Conservation (phyloP, 2,797 vertebrate species). For the Trematomus bernacchii region DNA sequence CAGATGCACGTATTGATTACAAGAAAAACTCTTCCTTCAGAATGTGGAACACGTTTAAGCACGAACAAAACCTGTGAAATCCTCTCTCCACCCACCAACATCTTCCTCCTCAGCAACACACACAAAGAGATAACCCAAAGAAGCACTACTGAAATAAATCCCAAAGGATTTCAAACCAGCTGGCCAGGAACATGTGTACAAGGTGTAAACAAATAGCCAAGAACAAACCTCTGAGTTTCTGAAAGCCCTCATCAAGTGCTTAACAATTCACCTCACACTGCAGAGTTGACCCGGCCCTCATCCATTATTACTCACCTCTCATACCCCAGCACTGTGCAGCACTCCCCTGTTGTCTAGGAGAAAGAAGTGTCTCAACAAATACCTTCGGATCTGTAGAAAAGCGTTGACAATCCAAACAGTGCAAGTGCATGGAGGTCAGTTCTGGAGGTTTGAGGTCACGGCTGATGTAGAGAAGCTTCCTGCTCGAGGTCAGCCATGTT, state of each 20-base stretch:
- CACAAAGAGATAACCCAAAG: conserved; percentile 30
- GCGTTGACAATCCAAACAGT: conserved; percentile 33
- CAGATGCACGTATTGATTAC: conserved; percentile 64
- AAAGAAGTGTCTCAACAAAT: conserved; percentile 45
- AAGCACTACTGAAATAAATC: conserved; percentile 44
- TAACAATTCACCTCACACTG: conserved; percentile 48
- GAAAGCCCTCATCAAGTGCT: conserved; percentile 14
- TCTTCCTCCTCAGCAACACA: conserved; percentile 29
- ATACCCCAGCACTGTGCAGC: conserved; percentile 19
- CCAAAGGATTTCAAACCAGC: conserved; percentile 56
- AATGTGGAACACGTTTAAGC: conserved; percentile 53
- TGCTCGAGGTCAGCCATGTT: conserved; percentile 33
- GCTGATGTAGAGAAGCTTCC: conserved; percentile 5
- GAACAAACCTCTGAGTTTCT: conserved; percentile 31
- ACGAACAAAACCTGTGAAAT: conserved; percentile 57
- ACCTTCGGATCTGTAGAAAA: conserved; percentile 41
- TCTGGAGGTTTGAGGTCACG: conserved; percentile 34
- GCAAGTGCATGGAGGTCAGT: neutral
- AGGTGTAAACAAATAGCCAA: conserved; percentile 64
- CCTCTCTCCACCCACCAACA: conserved; percentile 46
- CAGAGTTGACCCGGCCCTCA: conserved; percentile 46
- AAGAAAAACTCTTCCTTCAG: conserved; percentile 41
- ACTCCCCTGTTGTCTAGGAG: conserved; percentile 29
- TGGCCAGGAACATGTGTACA: conserved; percentile 61
- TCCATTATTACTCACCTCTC: conserved; percentile 4